Conservation (phyloP, 1,140 invertebrate species). For the Macrobrachium nipponense region DNA sequence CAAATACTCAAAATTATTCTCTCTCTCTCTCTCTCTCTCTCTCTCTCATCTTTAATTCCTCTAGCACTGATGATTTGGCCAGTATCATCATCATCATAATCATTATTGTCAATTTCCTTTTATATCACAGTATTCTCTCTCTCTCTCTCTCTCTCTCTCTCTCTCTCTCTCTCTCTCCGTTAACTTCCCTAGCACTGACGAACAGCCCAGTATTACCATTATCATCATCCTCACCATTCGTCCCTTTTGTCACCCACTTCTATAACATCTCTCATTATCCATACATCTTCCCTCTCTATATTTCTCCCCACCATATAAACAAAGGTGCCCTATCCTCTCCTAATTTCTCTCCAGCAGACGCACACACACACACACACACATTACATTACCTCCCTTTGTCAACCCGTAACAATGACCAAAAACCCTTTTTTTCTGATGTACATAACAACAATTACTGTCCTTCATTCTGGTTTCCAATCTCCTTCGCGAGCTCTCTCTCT, state of each 20-base stretch:
- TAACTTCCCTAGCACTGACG: background rate
- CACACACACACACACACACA: background rate
- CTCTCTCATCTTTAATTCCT: background rate
- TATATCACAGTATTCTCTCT: too few relatives aligned
- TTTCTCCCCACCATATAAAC: background rate
- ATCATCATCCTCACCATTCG: background rate
- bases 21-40: conserved; percentile 10
- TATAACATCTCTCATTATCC: background rate
- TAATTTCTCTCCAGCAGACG: background rate
- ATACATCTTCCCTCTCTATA: background rate
- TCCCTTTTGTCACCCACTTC: background rate
- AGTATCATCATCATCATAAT: too few relatives aligned
- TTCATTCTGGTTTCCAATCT: background rate
- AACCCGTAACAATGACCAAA: too few relatives aligned
- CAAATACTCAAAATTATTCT: background rate
- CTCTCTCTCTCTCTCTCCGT: background rate
- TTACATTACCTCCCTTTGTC: conserved; percentile 3
- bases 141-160: background rate
- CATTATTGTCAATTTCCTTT: too few relatives aligned
- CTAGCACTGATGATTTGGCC: background rate
- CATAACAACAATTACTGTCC: too few relatives aligned
- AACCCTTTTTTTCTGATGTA: too few relatives aligned
- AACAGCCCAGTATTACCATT: background rate
- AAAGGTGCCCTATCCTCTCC: background rate
- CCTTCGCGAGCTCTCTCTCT: background rate